Percentiles rank a stretch among this genome's conserved stretches.
phyloP scores from a whole-genome alignment of 2,888 invertebrate genomes.

The Suillia variegata region DNA sequence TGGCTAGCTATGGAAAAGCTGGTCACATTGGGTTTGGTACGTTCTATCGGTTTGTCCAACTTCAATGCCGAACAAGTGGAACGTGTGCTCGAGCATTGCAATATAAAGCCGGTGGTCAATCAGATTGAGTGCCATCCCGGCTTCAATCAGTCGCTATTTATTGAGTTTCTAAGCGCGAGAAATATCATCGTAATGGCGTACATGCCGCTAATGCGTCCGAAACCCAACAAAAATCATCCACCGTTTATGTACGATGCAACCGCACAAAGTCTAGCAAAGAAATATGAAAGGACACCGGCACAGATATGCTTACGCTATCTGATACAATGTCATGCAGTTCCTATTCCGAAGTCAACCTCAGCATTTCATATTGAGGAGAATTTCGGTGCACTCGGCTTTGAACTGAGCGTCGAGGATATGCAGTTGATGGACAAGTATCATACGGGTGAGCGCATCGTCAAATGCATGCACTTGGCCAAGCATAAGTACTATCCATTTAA shows the following conservation, averaged over 20 bases:
- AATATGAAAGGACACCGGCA: conserved; percentile 68
- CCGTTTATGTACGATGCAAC: conserved; percentile 55
- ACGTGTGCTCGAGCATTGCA: no score
- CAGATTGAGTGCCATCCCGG: no score
- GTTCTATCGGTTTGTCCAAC: no score
- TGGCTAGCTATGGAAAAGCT: no score
- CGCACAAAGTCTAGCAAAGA: conserved; percentile 64
- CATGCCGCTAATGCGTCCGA: conserved; percentile 73
- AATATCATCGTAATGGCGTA: conserved; percentile 73
- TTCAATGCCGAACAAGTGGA: no score
- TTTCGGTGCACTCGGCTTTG: conserved; percentile 67
- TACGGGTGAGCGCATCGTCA: conserved; percentile 47
- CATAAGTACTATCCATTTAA: conserved; percentile 56
- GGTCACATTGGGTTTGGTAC: no score
- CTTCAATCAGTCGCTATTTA: no score
- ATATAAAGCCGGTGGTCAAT: no score
- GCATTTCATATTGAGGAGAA: conserved; percentile 64
- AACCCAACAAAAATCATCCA: conserved; percentile 65
- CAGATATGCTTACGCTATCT: conserved; percentile 70
- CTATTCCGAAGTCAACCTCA: conserved; percentile 67
- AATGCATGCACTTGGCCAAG: conserved; percentile 49
- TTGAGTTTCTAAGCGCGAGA: conserved; percentile 69
- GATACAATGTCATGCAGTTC: conserved; percentile 63
- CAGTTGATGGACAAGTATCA: conserved; percentile 42
- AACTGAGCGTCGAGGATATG: conserved; percentile 64